Base-by-base conservation (phyloP, 2,888 invertebrate species). In the Cosmorhoe ocellata region DNA sequence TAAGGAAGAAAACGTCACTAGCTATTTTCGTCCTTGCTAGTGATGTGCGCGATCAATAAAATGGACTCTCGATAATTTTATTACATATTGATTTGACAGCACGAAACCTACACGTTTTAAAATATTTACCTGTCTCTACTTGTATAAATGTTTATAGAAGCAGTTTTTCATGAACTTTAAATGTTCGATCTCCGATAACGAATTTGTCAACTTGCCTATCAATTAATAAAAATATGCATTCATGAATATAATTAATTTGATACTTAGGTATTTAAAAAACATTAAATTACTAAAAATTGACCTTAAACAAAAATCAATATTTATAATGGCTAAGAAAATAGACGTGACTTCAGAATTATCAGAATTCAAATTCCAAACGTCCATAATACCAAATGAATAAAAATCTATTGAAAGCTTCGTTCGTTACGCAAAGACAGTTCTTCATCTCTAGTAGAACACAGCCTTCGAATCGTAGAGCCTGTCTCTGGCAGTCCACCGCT, bases 401-500 rank as follows among this genome's bases (percentile, higher is more conserved):
- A 49, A 13, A 33, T 3, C 30, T 43, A 43, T 51, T 32, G 39
- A 41, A 53, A 52, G 54, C 63, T 57, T 69, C 64, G 65, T 57
- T 69, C 64, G 65, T 76, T 74, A 71, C 73, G 71, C 71, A 74
- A 74, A 40, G 36, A 11, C 45, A 45, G 76, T 58, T 67, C 62
- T 63, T 69, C 70, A 72, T 69, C 74, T 73, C 73, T 71, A 71
- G n/a, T n/a, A n/a, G 72, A 45, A 67, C 55, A 63, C 65, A 79
- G 76, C 79, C 81, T 81, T 78, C 66, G 68, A 6, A 5, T 7
- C 6, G 6, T 49, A 49, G 47, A 49, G 52, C 53, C 50, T 54
- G 78, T 72, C 74, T 74, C 63, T 71, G 65, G 63, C 82, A 89
- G 89, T 89, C 63, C 65, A 64, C 61, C 73, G 71, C 66, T 64